Base-by-base conservation (phyloP, 92 coral and sea anemone genomes). In the Epizoanthus ramosus region DNA sequence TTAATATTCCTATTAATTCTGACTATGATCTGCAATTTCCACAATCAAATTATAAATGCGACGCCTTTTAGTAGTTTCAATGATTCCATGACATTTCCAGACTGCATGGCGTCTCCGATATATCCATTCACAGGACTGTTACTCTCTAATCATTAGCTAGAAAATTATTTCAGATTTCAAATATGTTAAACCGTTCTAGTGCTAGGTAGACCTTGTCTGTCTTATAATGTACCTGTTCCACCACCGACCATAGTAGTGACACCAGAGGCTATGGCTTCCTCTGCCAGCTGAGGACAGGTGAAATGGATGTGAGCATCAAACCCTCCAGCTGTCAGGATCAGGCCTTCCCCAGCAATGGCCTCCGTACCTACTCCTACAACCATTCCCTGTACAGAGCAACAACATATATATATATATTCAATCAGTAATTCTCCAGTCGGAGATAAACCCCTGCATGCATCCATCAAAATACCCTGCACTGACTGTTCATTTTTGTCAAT, bases 281-380 rank as follows among this genome's bases (percentile, higher is more conserved):
- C 91, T 2, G 93, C 93, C 71, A 90, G 88, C 84, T 90, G 93
- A 77, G 93, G 93, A 76, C 93, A 90, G 15, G 85, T 88, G 31
- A 90, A 90, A 68, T 90, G 93, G 66, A 90, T 80, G 25, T 90
- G 93, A 5, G 93, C 91, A 61, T 90, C 93, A 66, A 90, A 83
- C 9, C 93, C 93, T 17, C 93, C 93, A 6, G 93, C 93, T 0
- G 93, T 90, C 80, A 90, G 75, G 83, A 90, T 87, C 67, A 90
- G 68, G 2, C 93, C 93, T 63, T 90, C 88, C 6, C 91, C 91
- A 10, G 91, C 93, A n/a, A 90, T 83, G 21, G 90, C 93, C 73
- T 90, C 93, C 12, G 91, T 87, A 57, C 91, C 93, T 3, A 87
- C 91, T 3, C 91, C 91, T 12, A 85, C 83, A 1, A 80, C 58